Percentiles rank a stretch among this genome's conserved stretches.
Conservation (phyloP, 2,113 vertebrate species). For the Propithecus coquereli region DNA sequence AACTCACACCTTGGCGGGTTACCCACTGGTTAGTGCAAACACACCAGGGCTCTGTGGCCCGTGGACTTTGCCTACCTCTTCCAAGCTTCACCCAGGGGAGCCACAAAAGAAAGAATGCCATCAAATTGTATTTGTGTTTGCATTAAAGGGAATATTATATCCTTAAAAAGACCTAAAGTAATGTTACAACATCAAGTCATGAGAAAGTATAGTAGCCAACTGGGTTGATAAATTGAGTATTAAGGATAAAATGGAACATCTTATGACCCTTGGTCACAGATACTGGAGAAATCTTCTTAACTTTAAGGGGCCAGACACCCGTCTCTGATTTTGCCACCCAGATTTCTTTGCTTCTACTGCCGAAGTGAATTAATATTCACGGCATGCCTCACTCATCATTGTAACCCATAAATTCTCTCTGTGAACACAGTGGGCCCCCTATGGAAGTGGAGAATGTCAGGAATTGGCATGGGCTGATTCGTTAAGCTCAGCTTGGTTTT, state of each 20-base stretch:
- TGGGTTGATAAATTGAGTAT: not conserved
- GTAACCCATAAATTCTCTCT: not conserved
- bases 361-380: not conserved
- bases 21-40: not conserved
- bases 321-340: not conserved
- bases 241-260: not conserved
- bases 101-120: not conserved
- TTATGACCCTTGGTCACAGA: not conserved
- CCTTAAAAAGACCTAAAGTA: not conserved
- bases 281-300: not conserved
- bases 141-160: not conserved
- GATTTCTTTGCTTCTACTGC: not conserved
- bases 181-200: not conserved
- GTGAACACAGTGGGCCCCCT: not conserved
- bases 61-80: not conserved
- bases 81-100: not conserved
- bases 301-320: not conserved
- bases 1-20: not conserved
- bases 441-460: not conserved
- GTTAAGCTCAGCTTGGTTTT: not conserved
- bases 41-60: not conserved
- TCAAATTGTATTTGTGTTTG: not conserved
- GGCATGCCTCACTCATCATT: not conserved
- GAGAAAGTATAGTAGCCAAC: not conserved
- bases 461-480: not conserved